Evolutionary conservation across 2,797 vertebrate species (phyloP), one percentile per base, ranked within the genome.

Genomic region (Tachyglossus aculeatus): DNA sequence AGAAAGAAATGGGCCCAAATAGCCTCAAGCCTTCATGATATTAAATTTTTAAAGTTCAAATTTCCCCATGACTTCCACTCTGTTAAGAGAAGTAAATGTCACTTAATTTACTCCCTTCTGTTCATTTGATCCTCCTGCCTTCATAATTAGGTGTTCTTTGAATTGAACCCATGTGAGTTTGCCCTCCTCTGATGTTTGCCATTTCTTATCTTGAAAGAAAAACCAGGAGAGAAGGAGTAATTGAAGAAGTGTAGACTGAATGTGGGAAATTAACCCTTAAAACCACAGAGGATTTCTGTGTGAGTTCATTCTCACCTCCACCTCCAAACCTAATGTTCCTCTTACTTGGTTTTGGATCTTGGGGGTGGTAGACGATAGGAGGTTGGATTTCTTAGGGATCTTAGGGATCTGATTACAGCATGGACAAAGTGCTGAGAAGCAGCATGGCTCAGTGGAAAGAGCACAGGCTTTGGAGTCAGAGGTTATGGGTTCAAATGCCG

Each of bases 21-120:
- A 74, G 39, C 1, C 10, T 40, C 16, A 18, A 22, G 0, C 16
- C 9, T 37, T 73, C 9, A 57, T 54, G 40, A 37, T 32, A 52
- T 78, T 72, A 1, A 0, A 34, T 54, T 80, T 33, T 47, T 78
- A 72, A 2, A 0, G 34, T 57, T 82, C 5, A 65, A 74, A 60
- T 66, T 78, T 67, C 7, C 61, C 29, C 4, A 32, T 16, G 58
- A 33, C 41, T 9, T 74, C 29, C 61, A 4, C 2, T 53, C 6
- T n/a, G 39, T 80, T 67, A 65, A 53, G 21, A 4, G 6, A 54
- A n/a, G 27, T 78, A 60, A 50, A 32, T 45, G 2, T 15, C 32
- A 52, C 5, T 5, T 74, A 48, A 50, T 51, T 29, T 25, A 47
- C 63, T 71, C 62, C 5, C 9, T 74, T 59, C 64, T 13, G 43